Percentiles rank a stretch among this genome's conserved stretches.
phyloP scores from a whole-genome alignment of 2,888 invertebrate genomes.

The Callosobruchus maculatus region DNA sequence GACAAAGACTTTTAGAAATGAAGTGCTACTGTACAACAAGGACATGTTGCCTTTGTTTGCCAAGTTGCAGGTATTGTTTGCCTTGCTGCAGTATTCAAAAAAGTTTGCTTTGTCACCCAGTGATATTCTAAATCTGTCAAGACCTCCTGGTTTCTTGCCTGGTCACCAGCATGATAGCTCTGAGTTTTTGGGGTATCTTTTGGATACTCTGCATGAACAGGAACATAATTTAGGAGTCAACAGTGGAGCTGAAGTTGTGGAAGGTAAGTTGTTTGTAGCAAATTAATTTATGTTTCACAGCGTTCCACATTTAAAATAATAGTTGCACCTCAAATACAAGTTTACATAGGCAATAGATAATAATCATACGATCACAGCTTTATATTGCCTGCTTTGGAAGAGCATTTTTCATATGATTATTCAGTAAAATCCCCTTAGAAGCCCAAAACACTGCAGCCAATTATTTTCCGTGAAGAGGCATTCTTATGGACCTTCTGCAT shows the following conservation, averaged over 20 bases:
- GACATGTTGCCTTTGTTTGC: slow-evolving; percentile 58
- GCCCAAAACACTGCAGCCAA: no score
- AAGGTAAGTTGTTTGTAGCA: slow-evolving; percentile 21
- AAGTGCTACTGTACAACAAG: slow-evolving; percentile 57
- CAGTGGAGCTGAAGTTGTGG: slow-evolving; percentile 4
- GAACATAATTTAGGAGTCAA: slow-evolving; percentile 45
- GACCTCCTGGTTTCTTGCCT: slow-evolving; percentile 72
- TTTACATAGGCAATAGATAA: no score
- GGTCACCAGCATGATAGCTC: slow-evolving; percentile 86
- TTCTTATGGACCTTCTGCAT: no score
- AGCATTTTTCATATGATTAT: no score
- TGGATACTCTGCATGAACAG: slow-evolving; percentile 73
- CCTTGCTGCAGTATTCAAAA: slow-evolving; percentile 65
- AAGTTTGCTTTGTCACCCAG: slow-evolving; percentile 66
- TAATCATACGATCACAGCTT: no score
- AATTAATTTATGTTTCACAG: no score
- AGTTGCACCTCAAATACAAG: no score
- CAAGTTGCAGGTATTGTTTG: slow-evolving; percentile 70
- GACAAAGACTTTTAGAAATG: slow-evolving; percentile 74
- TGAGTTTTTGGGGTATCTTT: slow-evolving; percentile 74
- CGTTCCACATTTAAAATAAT: neutral
- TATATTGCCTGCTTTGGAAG: no score
- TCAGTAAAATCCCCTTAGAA: no score
- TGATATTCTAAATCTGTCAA: slow-evolving; percentile 66
- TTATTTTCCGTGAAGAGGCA: no score